Percentiles rank a stretch among this genome's conserved stretches.
These are phyloP conservation scores for Etheostoma perlongum DNA, from an alignment of 2,797 vertebrate species.

Conservation along the genomic window DNA sequence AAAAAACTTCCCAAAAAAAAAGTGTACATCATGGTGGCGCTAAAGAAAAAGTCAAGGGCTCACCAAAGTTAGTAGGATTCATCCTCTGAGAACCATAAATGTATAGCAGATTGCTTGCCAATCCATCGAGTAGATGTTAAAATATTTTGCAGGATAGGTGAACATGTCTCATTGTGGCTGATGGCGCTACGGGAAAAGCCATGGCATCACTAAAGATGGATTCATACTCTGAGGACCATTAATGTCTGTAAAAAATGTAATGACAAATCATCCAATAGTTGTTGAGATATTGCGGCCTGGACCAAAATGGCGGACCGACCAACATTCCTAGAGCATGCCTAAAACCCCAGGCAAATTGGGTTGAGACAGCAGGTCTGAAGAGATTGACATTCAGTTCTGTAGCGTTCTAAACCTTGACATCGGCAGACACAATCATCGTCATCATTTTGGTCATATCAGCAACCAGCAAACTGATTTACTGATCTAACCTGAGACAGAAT, in stretches of 20 bases:
- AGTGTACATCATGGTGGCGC: background rate
- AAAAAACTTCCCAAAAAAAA: background rate
- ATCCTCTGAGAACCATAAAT: background rate
- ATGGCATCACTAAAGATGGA: background rate
- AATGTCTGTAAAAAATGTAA: background rate
- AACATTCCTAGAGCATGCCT: background rate
- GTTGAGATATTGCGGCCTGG: background rate
- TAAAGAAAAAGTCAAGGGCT: too few species aligned
- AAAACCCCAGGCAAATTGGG: background rate
- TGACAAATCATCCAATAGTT: background rate
- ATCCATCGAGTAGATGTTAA: background rate
- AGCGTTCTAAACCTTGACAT: background rate
- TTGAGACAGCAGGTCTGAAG: background rate
- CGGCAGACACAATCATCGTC: background rate
- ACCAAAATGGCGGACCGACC: background rate
- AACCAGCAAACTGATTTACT: conserved; percentile 1
- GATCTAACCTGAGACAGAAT: conserved; percentile 8
- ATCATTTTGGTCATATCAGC: background rate
- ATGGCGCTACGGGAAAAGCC: too few species aligned
- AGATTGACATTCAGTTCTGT: background rate
- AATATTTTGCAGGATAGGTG: background rate
- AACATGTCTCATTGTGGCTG: background rate
- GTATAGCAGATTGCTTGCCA: background rate
- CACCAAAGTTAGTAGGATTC: background rate
- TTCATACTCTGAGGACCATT: background rate